Percentiles rank a stretch among this genome's conserved stretches.
These are phyloP conservation scores for Mesitornis unicolor DNA, from an alignment of 2,113 vertebrate species.

Conservation along the genomic window DNA sequence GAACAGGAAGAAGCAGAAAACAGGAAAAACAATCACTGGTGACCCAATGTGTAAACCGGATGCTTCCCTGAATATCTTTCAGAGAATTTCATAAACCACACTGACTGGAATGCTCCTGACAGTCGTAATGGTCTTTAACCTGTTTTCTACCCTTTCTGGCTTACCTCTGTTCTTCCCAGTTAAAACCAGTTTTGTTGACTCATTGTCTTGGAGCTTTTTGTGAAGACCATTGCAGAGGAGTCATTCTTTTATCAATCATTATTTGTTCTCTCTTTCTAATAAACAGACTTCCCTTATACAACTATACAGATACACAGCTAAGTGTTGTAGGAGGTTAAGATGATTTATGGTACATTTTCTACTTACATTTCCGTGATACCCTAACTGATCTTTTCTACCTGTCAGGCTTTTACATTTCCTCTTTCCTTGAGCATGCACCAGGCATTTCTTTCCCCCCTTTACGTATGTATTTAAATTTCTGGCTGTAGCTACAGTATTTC, in stretches of 20 bases:
- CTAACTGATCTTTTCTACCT: background rate
- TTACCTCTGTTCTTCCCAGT: background rate
- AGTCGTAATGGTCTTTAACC: background rate
- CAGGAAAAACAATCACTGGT: background rate
- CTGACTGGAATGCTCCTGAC: background rate
- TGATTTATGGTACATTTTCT: background rate
- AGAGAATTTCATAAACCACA: background rate
- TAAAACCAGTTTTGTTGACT: background rate
- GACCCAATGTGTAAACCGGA: background rate
- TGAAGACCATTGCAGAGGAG: background rate
- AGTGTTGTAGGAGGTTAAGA: background rate
- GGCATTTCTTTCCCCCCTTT: background rate
- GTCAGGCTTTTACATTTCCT: background rate
- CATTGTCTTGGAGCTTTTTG: fast-evolving
- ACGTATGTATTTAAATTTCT: background rate
- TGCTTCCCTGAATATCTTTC: background rate
- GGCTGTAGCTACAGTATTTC: background rate
- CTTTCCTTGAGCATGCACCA: background rate
- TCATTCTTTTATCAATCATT: background rate
- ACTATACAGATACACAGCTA: background rate
- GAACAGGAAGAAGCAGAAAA: background rate
- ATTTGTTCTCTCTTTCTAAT: background rate
- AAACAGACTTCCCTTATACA: background rate
- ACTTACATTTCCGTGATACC: background rate
- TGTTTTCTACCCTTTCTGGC: background rate